Base-by-base conservation (phyloP, 2,888 invertebrate genomes). In the Blera fallax region DNA sequence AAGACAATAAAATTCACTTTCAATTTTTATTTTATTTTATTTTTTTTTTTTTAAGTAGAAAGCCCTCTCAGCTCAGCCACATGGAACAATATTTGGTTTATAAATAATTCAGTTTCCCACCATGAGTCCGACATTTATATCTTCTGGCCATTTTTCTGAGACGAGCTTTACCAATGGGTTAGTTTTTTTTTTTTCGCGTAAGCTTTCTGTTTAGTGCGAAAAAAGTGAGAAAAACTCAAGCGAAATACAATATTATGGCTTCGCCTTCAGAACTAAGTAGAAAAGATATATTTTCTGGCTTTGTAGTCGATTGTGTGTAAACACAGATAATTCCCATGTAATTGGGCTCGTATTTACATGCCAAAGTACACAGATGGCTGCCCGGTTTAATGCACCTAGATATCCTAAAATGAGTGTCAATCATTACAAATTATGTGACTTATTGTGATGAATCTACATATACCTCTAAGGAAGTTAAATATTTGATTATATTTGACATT, bases 71-170 rank as follows among this genome's bases (percentile, higher is more conserved):
- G 56, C 16, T 56, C 67, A 79, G 50, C 88, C 84, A 69, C 60
- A 72, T 74, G 69, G 76, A 88, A 87, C 88, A 87, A 87, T 87
- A 85, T 62, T 79, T 69, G 43, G 69, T 77, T 82, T 65, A 81
- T 87, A 69, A 88, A 87, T 88, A 88, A 87, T 85, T 87, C 58
- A 27, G 32, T 48, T 87, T 84, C 76, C 87, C 85, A 84, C 80
- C 69, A 45, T 65, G 70, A 52, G 76, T 79, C 79, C 80, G 82
- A 81, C 85, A 87, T 88, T 88, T 88, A 88, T 88, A 88, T 79
- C 81, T 82, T 80, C 62, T 50, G 67, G 37, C 27, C 43, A 45
- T 50, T 43, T 48, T 70, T 82, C 52, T 70, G 37, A 77, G 76
- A 40, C 73, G 69, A 83, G 74, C 73, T 83, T 78, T 74, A 32